A percentile compares a stretch with the other conserved stretches of the same genome.
phyloP scores from a whole-genome alignment of 2,888 invertebrate genomes.

The Plebejus argus region DNA sequence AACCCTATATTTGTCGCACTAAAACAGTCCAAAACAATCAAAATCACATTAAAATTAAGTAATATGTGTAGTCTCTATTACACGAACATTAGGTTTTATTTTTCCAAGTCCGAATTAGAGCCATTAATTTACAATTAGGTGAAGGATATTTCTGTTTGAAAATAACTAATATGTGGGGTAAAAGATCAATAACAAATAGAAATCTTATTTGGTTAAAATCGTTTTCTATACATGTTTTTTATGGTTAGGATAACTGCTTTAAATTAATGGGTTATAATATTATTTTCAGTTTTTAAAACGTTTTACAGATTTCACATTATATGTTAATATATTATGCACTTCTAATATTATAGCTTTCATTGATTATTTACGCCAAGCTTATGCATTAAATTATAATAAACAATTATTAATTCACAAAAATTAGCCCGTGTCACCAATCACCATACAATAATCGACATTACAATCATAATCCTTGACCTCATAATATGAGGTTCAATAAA shows the following conservation, averaged over 20 bases:
- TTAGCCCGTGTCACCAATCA: not conserved
- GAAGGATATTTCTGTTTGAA: conserved; percentile 5
- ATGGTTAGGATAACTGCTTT: not conserved
- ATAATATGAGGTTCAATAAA: not conserved
- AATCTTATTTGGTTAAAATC: not conserved
- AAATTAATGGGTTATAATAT: too few species aligned
- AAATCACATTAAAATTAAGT: not conserved
- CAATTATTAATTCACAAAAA: not conserved
- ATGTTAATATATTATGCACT: not conserved
- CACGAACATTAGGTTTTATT: conserved; percentile 12
- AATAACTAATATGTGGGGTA: not conserved
- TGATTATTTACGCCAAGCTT: not conserved
- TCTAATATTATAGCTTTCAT: not conserved
- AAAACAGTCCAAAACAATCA: not conserved
- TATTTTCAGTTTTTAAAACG: not conserved
- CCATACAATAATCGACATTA: not conserved
- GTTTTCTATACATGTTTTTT: not conserved
- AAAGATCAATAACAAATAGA: not conserved
- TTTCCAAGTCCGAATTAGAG: not conserved
- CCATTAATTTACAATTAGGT: conserved; percentile 24
- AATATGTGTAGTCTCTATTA: not conserved
- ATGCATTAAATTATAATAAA: not conserved
- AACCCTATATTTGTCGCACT: not conserved
- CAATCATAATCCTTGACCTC: not conserved
- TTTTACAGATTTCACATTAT: not conserved